Evolutionary conservation across 2,888 invertebrate genomes (phyloP).

Genomic region (Myopa testacea): DNA sequence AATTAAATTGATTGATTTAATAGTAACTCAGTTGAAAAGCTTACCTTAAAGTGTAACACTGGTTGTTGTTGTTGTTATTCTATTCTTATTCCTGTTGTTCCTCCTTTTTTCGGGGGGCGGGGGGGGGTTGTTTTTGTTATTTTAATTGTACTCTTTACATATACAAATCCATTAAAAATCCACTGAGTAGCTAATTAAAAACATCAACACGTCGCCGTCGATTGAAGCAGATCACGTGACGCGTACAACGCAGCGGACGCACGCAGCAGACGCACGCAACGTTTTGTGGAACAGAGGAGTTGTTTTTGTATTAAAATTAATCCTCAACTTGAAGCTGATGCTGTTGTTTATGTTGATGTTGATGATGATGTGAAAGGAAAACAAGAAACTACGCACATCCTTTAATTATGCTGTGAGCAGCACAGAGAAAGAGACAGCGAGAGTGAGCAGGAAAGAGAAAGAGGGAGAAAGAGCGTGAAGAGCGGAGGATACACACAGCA

Average conservation of each 20-base stretch:
- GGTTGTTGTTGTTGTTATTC: conserved; percentile 1
- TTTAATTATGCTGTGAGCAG: background rate
- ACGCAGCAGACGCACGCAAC: background rate
- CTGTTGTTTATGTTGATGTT: no score
- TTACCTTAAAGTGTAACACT: background rate
- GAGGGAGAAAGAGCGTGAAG: background rate
- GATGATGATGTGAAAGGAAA: no score
- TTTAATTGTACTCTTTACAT: background rate
- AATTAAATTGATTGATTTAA: no score
- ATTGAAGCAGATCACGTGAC: background rate
- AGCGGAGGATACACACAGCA: background rate
- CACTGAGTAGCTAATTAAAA: background rate
- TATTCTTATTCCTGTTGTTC: conserved; percentile 5
- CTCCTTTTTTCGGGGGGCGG: background rate
- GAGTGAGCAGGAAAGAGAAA: background rate
- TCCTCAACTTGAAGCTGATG: background rate
- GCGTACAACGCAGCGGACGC: background rate
- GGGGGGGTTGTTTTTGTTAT: background rate
- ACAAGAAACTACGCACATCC: background rate
- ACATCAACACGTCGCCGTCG: background rate
- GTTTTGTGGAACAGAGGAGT: background rate
- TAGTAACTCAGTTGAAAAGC: no score
- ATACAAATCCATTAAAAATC: background rate
- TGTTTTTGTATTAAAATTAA: conserved; percentile 7
- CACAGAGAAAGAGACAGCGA: no score